Conservation (phyloP, 2,888 invertebrate genomes). For the Acrobasis repandana region DNA sequence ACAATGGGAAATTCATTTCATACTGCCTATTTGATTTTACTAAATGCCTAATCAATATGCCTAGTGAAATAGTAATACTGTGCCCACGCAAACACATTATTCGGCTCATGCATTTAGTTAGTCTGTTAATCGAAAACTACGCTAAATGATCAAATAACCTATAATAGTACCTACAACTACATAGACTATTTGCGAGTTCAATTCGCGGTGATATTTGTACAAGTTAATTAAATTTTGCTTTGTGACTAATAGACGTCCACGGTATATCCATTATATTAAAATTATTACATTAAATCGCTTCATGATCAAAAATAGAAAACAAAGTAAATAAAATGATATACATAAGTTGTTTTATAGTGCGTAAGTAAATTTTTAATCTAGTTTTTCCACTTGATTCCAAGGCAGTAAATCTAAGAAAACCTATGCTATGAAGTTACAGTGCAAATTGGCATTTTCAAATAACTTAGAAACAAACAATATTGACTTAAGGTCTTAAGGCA, state of each 20-base stretch:
- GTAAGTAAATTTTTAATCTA: too few relatives aligned
- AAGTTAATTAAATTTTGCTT: not conserved
- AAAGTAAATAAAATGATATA: too few relatives aligned
- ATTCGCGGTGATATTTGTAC: not conserved
- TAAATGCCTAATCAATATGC: constrained; percentile 2
- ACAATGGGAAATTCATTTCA: not conserved
- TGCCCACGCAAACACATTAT: constrained; percentile 12
- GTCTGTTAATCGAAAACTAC: constrained; percentile 17
- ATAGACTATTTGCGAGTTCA: not conserved
- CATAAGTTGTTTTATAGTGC: too few relatives aligned
- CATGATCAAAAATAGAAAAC: too few relatives aligned
- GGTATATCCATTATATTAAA: not conserved
- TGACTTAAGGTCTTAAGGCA: too few relatives aligned
- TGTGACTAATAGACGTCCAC: not conserved
- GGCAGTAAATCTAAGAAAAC: too few relatives aligned
- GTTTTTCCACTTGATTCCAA: too few relatives aligned
- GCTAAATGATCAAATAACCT: constrained; percentile 18
- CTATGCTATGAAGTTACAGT: too few relatives aligned
- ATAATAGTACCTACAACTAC: not conserved
- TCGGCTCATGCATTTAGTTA: constrained; percentile 8
- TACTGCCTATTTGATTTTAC: not conserved
- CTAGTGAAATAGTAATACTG: constrained; percentile 7
- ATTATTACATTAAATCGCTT: too few relatives aligned
- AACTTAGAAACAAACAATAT: too few relatives aligned
- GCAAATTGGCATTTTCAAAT: too few relatives aligned